Conservation (phyloP, 2,113 vertebrate species). For the Oreocharis arfaki region DNA sequence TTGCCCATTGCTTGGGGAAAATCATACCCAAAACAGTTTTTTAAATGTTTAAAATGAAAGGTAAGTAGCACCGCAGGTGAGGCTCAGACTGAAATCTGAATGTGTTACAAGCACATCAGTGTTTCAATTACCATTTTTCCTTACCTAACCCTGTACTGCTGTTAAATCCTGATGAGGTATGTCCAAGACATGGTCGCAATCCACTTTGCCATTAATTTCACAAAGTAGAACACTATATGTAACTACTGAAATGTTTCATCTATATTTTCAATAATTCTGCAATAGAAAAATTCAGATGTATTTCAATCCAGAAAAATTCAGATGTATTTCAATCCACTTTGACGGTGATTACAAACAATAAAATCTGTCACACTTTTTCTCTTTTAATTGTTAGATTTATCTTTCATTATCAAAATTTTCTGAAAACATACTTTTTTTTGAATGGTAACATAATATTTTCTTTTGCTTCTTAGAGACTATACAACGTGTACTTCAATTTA, state of each 20-base stretch:
- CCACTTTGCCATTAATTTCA: conserved; percentile 35
- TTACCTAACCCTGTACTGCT: neutral
- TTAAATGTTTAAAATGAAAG: neutral
- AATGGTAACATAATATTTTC: conserved; percentile 5
- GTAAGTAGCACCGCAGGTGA: neutral
- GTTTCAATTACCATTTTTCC: neutral
- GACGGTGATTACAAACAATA: conserved; percentile 5
- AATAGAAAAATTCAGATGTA: neutral
- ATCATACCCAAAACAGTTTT: neutral
- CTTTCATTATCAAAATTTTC: neutral
- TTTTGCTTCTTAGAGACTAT: neutral
- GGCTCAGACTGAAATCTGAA: neutral
- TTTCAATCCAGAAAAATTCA: conserved; percentile 21
- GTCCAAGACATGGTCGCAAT: conserved; percentile 10
- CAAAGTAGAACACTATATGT: conserved; percentile 1
- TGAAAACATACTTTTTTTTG: conserved; percentile 10
- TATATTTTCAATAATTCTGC: neutral
- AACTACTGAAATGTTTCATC: conserved; percentile 7
- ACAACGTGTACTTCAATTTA: conserved; percentile 19
- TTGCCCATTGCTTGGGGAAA: neutral
- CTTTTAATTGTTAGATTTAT: conserved; percentile 18
- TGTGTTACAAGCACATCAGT: neutral
- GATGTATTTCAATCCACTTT: conserved; percentile 14
- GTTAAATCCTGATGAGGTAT: neutral
- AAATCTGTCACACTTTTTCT: neutral